Conservation (phyloP, 2,797 vertebrate genomes). For the Thripadectes ignobilis region DNA sequence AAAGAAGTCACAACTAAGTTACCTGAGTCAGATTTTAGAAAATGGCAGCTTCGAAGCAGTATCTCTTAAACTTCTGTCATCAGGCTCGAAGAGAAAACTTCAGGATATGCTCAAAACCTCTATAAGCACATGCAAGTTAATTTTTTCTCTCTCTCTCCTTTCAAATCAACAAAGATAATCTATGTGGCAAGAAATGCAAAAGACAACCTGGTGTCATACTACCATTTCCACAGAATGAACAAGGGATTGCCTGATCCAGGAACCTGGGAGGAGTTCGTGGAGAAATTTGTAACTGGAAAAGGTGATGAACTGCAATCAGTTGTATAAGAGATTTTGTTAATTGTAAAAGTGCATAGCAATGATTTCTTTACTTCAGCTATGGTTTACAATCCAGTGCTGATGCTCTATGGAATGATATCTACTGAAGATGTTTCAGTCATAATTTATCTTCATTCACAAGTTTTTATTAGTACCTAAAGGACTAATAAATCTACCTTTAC, state of each 20-base stretch:
- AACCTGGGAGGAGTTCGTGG: conserved; percentile 84
- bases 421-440: not conserved
- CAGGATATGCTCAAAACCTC: not conserved
- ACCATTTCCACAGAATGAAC: conserved; percentile 89
- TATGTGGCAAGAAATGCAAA: conserved; percentile 93
- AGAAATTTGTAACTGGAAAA: conserved; percentile 84
- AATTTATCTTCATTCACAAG: not conserved
- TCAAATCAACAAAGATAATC: conserved; percentile 77
- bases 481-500: not conserved
- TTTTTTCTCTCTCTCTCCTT: not conserved
- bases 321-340: not conserved
- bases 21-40: not conserved
- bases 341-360: not conserved
- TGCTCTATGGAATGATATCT: not conserved
- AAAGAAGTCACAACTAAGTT: not conserved
- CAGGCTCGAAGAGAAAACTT: not conserved
- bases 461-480: not conserved
- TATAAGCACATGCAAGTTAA: not conserved
- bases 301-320: conserved; percentile 64
- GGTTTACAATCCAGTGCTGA: not conserved
- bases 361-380: not conserved
- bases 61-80: not conserved
- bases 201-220: conserved; percentile 93
- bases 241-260: conserved; percentile 85
- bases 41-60: not conserved